A percentile compares a stretch with the other conserved stretches of the same genome.
Evolutionary conservation across 2,797 vertebrate species (phyloP).

Genomic region (Hoplostethus atlanticus): DNA sequence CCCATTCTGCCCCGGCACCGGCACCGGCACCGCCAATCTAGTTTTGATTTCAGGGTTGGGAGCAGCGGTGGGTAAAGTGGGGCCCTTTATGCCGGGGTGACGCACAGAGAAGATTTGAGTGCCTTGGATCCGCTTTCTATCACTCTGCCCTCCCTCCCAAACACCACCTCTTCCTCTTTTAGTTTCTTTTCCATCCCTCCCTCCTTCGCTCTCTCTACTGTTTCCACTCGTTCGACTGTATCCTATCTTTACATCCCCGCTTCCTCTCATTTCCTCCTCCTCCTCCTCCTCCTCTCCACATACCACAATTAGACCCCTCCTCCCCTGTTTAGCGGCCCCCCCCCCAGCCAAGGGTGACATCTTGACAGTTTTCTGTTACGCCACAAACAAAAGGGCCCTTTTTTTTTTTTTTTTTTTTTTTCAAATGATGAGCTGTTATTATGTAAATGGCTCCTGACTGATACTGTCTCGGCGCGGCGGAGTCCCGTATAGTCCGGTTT

Average conservation of each 20-base stretch:
- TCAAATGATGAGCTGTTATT: slow-evolving; percentile 96
- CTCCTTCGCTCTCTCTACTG: slow-evolving; percentile 27
- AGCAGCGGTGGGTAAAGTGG: slow-evolving; percentile 37
- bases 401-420: slow-evolving; percentile 19
- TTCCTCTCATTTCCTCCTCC: background rate
- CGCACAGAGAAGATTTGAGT: background rate
- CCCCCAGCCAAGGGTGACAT: slow-evolving; percentile 91
- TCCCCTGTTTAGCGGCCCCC: slow-evolving; percentile 86
- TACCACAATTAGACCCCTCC: slow-evolving; percentile 73
- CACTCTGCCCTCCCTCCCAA: slow-evolving; percentile 42
- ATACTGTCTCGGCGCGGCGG: slow-evolving; percentile 72
- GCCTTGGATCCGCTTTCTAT: slow-evolving; percentile 47
- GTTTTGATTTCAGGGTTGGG: slow-evolving; percentile 35
- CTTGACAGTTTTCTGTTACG: slow-evolving; percentile 93
- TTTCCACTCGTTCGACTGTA: slow-evolving; percentile 27
- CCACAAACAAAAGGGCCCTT: slow-evolving; percentile 90
- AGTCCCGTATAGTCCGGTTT: slow-evolving; percentile 33
- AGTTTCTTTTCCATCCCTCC: slow-evolving; percentile 22
- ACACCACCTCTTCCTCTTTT: background rate
- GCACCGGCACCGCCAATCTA: background rate
- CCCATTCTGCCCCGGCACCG: slow-evolving; percentile 30
- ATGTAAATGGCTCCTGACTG: slow-evolving; percentile 94
- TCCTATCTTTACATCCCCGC: slow-evolving; percentile 2
- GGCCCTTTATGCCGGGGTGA: slow-evolving; percentile 41
- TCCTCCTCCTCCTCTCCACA: slow-evolving; percentile 1